Percentiles rank a stretch among this genome's conserved stretches.
Conservation (phyloP, 2,888 invertebrate genomes). For the Dryobota labecula region DNA sequence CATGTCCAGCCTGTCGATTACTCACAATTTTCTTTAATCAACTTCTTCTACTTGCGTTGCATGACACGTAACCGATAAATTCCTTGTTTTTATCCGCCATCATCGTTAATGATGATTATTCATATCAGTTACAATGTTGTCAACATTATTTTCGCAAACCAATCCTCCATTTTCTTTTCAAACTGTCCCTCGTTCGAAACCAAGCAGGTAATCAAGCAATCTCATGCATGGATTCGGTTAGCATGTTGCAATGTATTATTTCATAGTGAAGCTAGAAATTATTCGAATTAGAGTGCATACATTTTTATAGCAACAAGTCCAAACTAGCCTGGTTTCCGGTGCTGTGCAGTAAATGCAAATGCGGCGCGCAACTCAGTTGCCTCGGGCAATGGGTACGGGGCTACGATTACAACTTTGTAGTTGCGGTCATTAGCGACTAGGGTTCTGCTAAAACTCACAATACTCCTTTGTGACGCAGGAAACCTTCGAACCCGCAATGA, state of each 20-base stretch:
- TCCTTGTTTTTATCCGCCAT: slow-evolving; percentile 35
- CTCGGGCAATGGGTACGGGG: slow-evolving; percentile 43
- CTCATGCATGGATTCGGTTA: slow-evolving; percentile 29
- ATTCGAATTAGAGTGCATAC: slow-evolving; percentile 53
- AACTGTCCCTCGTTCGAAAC: slow-evolving; percentile 20
- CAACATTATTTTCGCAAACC: slow-evolving; percentile 16
- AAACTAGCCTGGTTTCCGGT: slow-evolving; percentile 61
- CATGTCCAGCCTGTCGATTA: slow-evolving; percentile 21
- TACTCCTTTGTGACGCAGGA: slow-evolving; percentile 40
- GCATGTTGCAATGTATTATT: slow-evolving; percentile 45
- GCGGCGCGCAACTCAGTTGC: slow-evolving; percentile 47
- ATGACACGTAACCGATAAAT: slow-evolving; percentile 30
- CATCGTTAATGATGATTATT: slow-evolving; percentile 21
- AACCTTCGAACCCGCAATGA: slow-evolving; percentile 31
- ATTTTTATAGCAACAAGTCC: slow-evolving; percentile 57
- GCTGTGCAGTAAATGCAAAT: slow-evolving; percentile 61
- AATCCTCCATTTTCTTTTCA: slow-evolving; percentile 29
- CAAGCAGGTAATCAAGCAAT: slow-evolving; percentile 16
- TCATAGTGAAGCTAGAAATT: slow-evolving; percentile 50
- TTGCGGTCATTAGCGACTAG: slow-evolving; percentile 42
- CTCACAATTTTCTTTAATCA: slow-evolving; percentile 29
- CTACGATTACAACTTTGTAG: slow-evolving; percentile 53
- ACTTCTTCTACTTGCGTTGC: slow-evolving; percentile 11
- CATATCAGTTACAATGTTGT: slow-evolving; percentile 28
- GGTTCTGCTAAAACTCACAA: slow-evolving; percentile 34